Conservation (phyloP, 2,888 invertebrate genomes). For the Sepiola atlantica region DNA sequence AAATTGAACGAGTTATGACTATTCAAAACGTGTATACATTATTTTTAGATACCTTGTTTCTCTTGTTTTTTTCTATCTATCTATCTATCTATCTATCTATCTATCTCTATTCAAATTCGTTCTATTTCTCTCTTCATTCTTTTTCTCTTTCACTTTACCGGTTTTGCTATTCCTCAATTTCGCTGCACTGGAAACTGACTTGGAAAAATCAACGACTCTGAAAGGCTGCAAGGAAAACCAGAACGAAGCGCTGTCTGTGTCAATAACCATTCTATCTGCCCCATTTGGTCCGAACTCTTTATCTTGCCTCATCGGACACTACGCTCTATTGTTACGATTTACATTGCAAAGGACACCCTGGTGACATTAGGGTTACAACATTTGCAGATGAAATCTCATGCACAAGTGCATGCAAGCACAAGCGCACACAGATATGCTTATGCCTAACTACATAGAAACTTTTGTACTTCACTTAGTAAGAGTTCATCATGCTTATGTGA, state of each 20-base stretch:
- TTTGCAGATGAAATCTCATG: neutral
- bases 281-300: neutral
- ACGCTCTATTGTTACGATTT: neutral
- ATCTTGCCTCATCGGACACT: neutral
- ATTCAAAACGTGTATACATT: no score
- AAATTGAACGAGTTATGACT: no score
- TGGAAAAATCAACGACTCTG: neutral
- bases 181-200: neutral
- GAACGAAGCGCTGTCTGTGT: neutral
- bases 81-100: neutral
- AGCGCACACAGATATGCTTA: no score
- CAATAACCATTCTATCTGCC: neutral
- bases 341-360: neutral
- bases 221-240: neutral
- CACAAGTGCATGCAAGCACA: no score
- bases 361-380: neutral
- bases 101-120: neutral
- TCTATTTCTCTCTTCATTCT: neutral
- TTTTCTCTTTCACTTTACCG: neutral
- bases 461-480: no score
- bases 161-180: neutral
- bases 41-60: neutral
- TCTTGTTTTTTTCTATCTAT: neutral
- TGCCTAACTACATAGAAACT: no score
- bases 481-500: no score